These are phyloP conservation scores for Tragelaphus imberbis DNA, from an alignment of 2,113 vertebrate genomes.

Conservation along the genomic window DNA sequence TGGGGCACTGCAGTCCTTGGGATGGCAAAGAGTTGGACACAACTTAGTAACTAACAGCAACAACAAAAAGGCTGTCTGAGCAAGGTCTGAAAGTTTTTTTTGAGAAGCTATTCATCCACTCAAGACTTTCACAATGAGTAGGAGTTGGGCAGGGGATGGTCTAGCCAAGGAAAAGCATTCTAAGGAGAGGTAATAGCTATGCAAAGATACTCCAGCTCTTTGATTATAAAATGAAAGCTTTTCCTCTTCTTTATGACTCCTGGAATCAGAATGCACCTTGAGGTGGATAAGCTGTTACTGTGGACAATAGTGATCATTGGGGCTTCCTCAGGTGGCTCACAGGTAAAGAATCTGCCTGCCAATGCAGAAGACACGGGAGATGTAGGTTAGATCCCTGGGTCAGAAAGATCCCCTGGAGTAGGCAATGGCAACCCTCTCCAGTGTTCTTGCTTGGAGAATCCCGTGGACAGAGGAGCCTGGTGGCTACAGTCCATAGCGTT, in stretches of 20 bases:
- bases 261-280: not conserved
- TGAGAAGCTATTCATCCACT: not conserved
- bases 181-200: not conserved
- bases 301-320: not conserved
- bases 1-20: not conserved
- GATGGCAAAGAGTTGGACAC: not conserved
- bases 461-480: not conserved
- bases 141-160: accelerated
- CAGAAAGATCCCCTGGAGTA: not conserved
- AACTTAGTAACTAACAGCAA: not conserved
- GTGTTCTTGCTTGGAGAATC: not conserved
- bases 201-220: not conserved
- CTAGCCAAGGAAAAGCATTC: not conserved
- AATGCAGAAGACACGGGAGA: not conserved
- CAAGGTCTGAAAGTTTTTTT: not conserved
- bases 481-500: not conserved
- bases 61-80: not conserved
- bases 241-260: not conserved
- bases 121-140: not conserved
- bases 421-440: not conserved
- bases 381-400: not conserved
- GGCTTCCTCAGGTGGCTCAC: not conserved
- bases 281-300: not conserved
- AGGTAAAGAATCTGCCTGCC: not conserved
- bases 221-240: not conserved